Percentiles rank a stretch among this genome's conserved stretches.
phyloP scores from a whole-genome alignment of 1,140 invertebrate genomes.

The Eumeta japonica region DNA sequence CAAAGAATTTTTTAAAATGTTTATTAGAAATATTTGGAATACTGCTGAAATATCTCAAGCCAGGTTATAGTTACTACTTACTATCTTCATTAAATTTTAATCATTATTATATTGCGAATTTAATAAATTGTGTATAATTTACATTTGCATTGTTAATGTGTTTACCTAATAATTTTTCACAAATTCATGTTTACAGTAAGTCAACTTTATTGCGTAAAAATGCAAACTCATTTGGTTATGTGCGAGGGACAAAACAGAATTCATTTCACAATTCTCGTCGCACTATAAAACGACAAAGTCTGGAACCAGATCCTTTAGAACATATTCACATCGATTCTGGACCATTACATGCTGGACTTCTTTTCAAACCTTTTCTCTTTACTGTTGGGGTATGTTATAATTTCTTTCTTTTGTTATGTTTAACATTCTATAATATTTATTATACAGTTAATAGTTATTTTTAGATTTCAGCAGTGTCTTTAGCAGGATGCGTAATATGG shows the following conservation, averaged over 20 bases:
- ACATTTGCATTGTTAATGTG: too few species aligned
- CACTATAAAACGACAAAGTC: conserved; percentile 13
- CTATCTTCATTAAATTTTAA: too few species aligned
- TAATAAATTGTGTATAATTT: too few species aligned
- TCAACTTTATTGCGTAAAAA: conserved; percentile 20
- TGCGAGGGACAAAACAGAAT: conserved; percentile 26
- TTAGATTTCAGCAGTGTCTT: conserved; percentile 72
- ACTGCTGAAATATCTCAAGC: conserved; percentile 30
- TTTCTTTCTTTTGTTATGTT: conserved; percentile 8
- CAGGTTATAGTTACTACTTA: conserved; percentile 25
- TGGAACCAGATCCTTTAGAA: conserved; percentile 33
- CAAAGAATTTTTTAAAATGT: too few species aligned
- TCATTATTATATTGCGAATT: too few species aligned
- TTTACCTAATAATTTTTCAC: too few species aligned
- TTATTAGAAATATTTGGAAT: conserved; percentile 39
- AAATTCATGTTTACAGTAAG: conserved; percentile 38
- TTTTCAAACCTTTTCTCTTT: conserved; percentile 70
- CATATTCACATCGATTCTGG: conserved; percentile 32
- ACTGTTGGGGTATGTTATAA: conserved; percentile 63
- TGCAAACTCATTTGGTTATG: conserved; percentile 17
- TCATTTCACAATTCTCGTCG: conserved; percentile 33
- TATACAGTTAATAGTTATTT: conserved; percentile 14
- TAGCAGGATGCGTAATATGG: conserved; percentile 78
- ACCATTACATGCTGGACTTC: conserved; percentile 41
- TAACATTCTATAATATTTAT: conserved; percentile 3